Evolutionary conservation across 2,888 invertebrate genomes (phyloP).

Genomic region (Ophioninae sp.): DNA sequence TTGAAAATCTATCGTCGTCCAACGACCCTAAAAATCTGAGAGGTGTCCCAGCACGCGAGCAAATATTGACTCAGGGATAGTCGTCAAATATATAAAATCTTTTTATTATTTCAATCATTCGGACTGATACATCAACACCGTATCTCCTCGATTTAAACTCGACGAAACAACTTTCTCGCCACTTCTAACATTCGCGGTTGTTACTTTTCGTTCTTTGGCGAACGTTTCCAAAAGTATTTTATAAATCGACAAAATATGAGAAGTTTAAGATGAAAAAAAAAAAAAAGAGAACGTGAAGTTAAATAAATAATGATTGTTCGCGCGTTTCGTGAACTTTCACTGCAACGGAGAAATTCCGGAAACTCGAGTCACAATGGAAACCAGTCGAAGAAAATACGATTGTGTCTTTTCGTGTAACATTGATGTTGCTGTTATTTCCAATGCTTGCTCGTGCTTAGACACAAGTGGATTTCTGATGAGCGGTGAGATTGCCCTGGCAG

Average conservation of each 20-base stretch:
- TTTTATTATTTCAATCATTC: conserved; percentile 63
- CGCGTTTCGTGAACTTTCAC: not conserved
- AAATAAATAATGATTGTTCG: conserved; percentile 1
- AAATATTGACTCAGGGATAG: conserved; percentile 26
- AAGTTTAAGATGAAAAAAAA: conserved; percentile 11
- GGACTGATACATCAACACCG: conserved; percentile 54
- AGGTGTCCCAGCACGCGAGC: not conserved
- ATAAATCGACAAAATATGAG: not conserved
- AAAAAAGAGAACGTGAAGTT: conserved; percentile 1
- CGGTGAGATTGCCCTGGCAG: conserved; percentile 80
- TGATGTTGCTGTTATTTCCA: not conserved
- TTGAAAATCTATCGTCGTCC: not conserved
- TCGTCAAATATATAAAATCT: conserved; percentile 67
- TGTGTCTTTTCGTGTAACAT: not conserved
- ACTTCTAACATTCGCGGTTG: conserved; percentile 7
- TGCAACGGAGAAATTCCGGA: conserved; percentile 13
- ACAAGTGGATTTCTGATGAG: conserved; percentile 79
- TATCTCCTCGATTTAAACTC: conserved; percentile 7
- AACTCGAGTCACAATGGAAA: conserved; percentile 8
- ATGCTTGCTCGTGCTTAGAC: conserved; percentile 67
- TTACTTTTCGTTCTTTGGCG: not conserved
- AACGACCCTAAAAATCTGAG: not conserved
- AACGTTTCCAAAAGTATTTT: not conserved
- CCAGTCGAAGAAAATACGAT: conserved; percentile 5
- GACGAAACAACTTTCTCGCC: conserved; percentile 8